Evolutionary conservation across 2,797 vertebrate species (phyloP), one percentile per base, ranked within the genome.

Genomic region (Diplodus puntazzo): DNA sequence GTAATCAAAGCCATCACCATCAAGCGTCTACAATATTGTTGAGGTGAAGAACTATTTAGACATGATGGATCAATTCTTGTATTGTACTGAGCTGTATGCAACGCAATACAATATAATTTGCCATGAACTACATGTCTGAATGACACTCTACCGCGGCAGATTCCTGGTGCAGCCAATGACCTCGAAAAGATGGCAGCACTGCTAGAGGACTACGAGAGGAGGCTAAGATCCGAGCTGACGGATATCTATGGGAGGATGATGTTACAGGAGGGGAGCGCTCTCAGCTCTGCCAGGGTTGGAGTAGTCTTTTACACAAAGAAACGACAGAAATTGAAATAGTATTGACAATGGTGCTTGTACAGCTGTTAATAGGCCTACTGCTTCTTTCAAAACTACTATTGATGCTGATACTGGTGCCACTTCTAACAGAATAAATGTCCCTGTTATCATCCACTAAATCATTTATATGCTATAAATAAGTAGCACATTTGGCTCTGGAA

Each of bases 131-230:
- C 5, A 48, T 34, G 49, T 12, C 5, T 42, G 10, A 66, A 30
- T 43, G 11, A 55, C 43, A 55, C 43, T 39, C n/a, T n/a, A 17
- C 18, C 20, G 9, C 17, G n/a, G 50, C 70, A 79, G 77, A 46
- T 79, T 67, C 77, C 77, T 23, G 69, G 55, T 8, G 63, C 63
- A 55, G 77, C 69, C 43, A 73, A 62, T 49, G 57, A 73, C 21
- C 69, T 21, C n/a, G 21, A 48, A 17, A 55, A 67, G 63, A 73
- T 68, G 69, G 53, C 30, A 1, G 50, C 57, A 3, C 64, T 79
- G 50, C 49, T 73, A 63, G 21, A 79, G 69, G 55, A 4, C 23
- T 68, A 61, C 2, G 69, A 73, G 69, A 14, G 39, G 10, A 73
- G 62, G 63, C 50, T 79, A 50, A 27, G 52, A 11, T 27, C 50